Conservation (phyloP, 1,140 invertebrate genomes). For the Zaprionus africanus region DNA sequence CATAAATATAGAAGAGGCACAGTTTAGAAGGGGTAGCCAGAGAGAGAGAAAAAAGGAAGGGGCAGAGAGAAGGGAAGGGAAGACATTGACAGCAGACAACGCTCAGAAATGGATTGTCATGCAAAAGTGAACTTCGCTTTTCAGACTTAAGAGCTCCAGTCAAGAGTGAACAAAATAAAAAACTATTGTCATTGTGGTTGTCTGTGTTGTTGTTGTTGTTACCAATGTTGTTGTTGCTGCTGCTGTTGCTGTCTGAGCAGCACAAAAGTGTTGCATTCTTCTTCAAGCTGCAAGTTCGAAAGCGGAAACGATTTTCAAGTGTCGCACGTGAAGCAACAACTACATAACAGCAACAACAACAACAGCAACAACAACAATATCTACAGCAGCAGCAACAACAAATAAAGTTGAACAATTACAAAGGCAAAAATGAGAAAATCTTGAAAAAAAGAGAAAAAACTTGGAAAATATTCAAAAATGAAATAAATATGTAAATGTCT, state of each 20-base stretch:
- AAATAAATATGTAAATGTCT: conserved; percentile 7
- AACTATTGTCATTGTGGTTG: conserved; percentile 40
- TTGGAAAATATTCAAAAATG: conserved; percentile 18
- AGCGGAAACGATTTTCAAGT: conserved; percentile 53
- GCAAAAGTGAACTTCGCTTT: conserved; percentile 77
- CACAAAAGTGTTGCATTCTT: conserved; percentile 29
- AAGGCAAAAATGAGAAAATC: conserved; percentile 1
- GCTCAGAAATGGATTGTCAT: conserved; percentile 75
- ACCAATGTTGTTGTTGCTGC: neutral
- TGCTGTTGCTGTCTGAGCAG: conserved; percentile 7
- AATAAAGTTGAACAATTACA: conserved; percentile 12
- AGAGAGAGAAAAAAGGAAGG: neutral
- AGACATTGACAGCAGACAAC: conserved; percentile 10
- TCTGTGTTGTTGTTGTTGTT: conserved; percentile 3
- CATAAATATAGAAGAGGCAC: neutral
- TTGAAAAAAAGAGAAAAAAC: neutral
- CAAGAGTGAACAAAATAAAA: conserved; percentile 55
- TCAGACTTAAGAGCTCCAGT: conserved; percentile 58
- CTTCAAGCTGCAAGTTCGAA: conserved; percentile 16
- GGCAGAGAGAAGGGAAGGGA: neutral
- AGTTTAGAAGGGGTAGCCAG: neutral
- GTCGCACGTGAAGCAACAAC: conserved; percentile 32
- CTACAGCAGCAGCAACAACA: neutral
- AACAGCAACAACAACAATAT: neutral
- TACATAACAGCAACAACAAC: neutral